A percentile compares a stretch with the other conserved stretches of the same genome.
These are phyloP conservation scores for Pterostichus niger DNA, from an alignment of 2,888 invertebrate genomes.

Conservation along the genomic window DNA sequence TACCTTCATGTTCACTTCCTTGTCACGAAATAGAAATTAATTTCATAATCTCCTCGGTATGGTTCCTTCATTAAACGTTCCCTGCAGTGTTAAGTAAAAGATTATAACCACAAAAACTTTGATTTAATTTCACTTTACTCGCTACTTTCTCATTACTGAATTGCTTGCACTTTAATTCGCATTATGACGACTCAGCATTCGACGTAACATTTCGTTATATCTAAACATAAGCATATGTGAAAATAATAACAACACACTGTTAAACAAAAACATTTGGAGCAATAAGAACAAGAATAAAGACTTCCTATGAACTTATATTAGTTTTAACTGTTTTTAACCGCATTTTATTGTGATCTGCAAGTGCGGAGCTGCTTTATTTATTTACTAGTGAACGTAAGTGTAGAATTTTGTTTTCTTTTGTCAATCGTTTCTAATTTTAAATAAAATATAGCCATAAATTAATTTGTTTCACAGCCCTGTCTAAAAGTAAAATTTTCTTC, in stretches of 20 bases:
- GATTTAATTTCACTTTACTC: slow-evolving; percentile 13
- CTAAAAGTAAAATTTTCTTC: no score
- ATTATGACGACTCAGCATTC: slow-evolving; percentile 18
- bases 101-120: slow-evolving; percentile 20
- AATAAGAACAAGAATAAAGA: neutral
- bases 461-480: no score
- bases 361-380: no score
- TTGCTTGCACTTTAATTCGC: slow-evolving; percentile 11
- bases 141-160: slow-evolving; percentile 25
- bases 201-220: neutral
- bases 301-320: no score
- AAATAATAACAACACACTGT: neutral
- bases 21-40: slow-evolving; percentile 10
- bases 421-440: no score
- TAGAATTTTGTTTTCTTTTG: no score
- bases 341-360: no score
- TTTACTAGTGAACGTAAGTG: no score
- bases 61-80: slow-evolving; percentile 10
- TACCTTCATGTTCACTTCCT: slow-evolving; percentile 16
- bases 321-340: no score
- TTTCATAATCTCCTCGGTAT: slow-evolving; percentile 4
- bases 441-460: no score
- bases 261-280: slow-evolving; percentile 28
- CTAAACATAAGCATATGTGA: neutral
- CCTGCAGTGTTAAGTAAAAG: slow-evolving; percentile 16